phyloP scores from a whole-genome alignment of 2,797 vertebrate genomes.

The Pelochelys cantorii region DNA sequence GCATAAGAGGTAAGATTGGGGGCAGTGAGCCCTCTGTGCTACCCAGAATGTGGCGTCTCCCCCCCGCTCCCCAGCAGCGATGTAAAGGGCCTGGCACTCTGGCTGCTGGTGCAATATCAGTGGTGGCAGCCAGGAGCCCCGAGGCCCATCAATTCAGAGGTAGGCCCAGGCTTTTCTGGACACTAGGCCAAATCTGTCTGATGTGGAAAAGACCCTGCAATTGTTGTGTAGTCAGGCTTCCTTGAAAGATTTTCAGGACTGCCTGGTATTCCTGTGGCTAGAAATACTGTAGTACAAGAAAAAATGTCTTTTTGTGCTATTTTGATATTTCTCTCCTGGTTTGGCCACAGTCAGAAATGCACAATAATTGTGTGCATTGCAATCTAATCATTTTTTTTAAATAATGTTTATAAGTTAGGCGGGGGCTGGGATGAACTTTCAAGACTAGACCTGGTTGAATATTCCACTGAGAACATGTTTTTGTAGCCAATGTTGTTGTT shows the following conservation, averaged over 20 bases:
- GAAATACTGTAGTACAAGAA: background rate
- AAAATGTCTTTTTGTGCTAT: constrained; percentile 1
- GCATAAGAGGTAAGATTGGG: too few species aligned
- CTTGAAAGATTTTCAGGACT: constrained; percentile 51
- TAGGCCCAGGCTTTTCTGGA: background rate
- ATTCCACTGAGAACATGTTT: background rate
- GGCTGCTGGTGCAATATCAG: too few species aligned
- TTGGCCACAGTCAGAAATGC: background rate
- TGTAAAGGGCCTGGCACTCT: too few species aligned
- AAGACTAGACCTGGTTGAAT: background rate
- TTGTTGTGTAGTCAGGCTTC: constrained; percentile 38
- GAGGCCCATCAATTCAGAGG: too few species aligned
- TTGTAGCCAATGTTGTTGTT: background rate
- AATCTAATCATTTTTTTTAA: background rate
- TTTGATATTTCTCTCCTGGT: constrained; percentile 28
- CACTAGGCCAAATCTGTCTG: constrained; percentile 40
- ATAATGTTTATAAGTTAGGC: background rate
- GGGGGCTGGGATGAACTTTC: background rate
- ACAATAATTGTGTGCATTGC: constrained; percentile 33
- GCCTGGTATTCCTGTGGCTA: constrained; percentile 56
- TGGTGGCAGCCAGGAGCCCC: too few species aligned
- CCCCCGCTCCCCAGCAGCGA: too few species aligned
- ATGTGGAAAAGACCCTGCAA: constrained; percentile 57
- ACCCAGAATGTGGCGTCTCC: too few species aligned
- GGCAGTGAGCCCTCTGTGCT: too few species aligned